phyloP scores from a whole-genome alignment of 2,888 invertebrate genomes.

The Acronicta leporina region DNA sequence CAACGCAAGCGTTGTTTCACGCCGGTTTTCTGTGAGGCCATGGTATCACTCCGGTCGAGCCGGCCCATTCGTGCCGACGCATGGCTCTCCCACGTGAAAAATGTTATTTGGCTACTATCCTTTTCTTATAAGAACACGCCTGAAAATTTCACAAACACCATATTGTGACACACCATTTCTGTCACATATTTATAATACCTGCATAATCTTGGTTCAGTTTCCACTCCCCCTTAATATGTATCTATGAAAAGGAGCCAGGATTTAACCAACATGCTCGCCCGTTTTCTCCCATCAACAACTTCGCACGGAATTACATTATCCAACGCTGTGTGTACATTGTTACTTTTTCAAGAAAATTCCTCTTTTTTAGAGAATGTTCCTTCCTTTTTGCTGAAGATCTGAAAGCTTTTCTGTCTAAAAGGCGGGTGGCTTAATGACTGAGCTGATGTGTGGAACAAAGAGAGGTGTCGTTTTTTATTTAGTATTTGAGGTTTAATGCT shows the following conservation, averaged over 20 bases:
- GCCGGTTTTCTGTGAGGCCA: too few relatives aligned
- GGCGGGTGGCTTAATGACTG: constrained; percentile 50
- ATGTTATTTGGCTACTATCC: too few relatives aligned
- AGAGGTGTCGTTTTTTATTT: constrained; percentile 17
- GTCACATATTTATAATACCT: constrained; percentile 3
- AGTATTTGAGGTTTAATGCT: constrained; percentile 1
- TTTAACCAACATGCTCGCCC: constrained; percentile 60
- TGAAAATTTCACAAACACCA: constrained; percentile 20
- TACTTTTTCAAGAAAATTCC: constrained; percentile 20
- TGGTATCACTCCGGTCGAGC: too few relatives aligned
- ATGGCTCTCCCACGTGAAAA: too few relatives aligned
- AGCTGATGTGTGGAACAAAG: constrained; percentile 30
- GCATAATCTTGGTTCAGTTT: constrained; percentile 7
- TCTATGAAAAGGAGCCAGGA: constrained; percentile 50
- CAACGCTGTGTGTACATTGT: constrained; percentile 36
- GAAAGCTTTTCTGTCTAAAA: constrained; percentile 52
- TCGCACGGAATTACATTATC: constrained; percentile 70
- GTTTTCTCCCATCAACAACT: constrained; percentile 66
- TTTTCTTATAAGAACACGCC: constrained; percentile 6
- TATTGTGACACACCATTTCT: constrained; percentile 27
- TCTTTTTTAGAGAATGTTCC: constrained; percentile 19
- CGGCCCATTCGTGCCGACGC: too few relatives aligned
- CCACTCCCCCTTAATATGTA: constrained; percentile 53
- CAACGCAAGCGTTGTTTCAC: too few relatives aligned
- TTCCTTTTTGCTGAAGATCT: constrained; percentile 49